phyloP scores from a whole-genome alignment of 2,888 invertebrate species.

The Sceliomorpha sp. region DNA sequence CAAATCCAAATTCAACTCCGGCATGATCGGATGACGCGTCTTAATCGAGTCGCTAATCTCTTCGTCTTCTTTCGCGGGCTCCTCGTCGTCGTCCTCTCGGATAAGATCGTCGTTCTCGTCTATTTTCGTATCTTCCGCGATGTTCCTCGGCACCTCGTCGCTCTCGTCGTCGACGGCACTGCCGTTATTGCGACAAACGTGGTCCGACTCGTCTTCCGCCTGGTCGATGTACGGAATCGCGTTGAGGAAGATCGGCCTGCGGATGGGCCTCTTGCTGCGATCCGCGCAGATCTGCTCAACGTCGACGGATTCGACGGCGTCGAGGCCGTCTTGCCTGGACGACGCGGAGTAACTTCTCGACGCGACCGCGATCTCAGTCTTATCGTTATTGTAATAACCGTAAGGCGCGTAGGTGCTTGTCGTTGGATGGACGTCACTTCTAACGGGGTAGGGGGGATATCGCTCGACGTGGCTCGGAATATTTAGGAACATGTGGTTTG shows the following conservation, averaged over 20 bases:
- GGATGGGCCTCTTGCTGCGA: constrained; percentile 31
- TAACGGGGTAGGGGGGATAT: constrained; percentile 63
- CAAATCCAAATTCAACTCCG: constrained; percentile 76
- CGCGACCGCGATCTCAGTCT: constrained; percentile 67
- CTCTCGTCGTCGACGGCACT: background rate
- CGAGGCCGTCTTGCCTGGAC: constrained; percentile 57
- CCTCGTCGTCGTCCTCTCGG: constrained; percentile 18
- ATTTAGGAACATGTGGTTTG: constrained; percentile 65
- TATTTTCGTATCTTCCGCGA: background rate
- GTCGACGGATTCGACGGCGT: constrained; percentile 50
- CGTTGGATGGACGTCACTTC: constrained; percentile 35
- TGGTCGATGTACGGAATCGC: constrained; percentile 70
- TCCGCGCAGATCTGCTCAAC: constrained; percentile 46
- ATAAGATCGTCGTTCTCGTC: background rate
- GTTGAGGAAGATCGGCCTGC: constrained; percentile 39
- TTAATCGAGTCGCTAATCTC: constrained; percentile 22
- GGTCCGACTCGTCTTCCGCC: constrained; percentile 36
- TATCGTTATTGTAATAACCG: constrained; percentile 65
- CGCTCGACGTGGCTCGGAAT: constrained; percentile 67
- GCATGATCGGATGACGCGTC: constrained; percentile 63
- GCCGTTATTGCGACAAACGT: background rate
- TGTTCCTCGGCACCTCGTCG: constrained; percentile 30
- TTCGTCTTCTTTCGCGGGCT: constrained; percentile 40
- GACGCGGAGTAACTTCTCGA: constrained; percentile 50
- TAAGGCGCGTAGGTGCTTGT: constrained; percentile 47